Evolutionary conservation across 1,140 invertebrate species (phyloP), one percentile per base, ranked within the genome.

Genomic region (Plectrocnemia conspersa): DNA sequence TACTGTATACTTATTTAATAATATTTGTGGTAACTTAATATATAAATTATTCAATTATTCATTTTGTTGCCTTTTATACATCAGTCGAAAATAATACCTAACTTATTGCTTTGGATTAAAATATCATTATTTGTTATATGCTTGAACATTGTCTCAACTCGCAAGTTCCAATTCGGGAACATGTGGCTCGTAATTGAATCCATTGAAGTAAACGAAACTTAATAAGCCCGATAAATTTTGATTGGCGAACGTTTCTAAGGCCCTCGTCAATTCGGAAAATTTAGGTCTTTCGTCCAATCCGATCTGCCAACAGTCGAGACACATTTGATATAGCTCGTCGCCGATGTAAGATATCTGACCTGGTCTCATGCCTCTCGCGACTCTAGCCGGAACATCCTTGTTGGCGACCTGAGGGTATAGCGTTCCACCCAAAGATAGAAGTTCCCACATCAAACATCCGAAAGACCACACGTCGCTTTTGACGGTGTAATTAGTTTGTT

Each of bases 401-500:
- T 75, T 81, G 11, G 75, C 69, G 4, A 89, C 70, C 41, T 82
- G 79, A 1, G 80, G 74, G 67, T 89, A 92, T 0, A 85, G 88
- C 5, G 89, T 92, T 1, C 81, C 88, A 27, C 89, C 89, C 64
- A 92, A 74, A n/a, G 85, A 82, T 45, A 86, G 78, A 57, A 86
- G 81, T 68, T 93, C 90, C 90, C 89, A 93, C 25, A 91, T 68
- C 6, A 92, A 65, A 49, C 87, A 80, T 2, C 83, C 89, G 71
- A 85, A 91, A 0, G 88, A 84, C 89, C 89, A 93, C 2, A 89
- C 79, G 65, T 91, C 86, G 53, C 84, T 86, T 62, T 86, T 83
- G 1, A 77, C 72, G 21, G 81, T 78, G 48, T 78, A 83, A 27
- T 78, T 78, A 21, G 80, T 78, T 60, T 80, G 81, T 49, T 78